Evolutionary conservation across 2,113 vertebrate genomes (phyloP), one percentile per base, ranked within the genome.

Genomic region (Sminthopsis crassicaudata): DNA sequence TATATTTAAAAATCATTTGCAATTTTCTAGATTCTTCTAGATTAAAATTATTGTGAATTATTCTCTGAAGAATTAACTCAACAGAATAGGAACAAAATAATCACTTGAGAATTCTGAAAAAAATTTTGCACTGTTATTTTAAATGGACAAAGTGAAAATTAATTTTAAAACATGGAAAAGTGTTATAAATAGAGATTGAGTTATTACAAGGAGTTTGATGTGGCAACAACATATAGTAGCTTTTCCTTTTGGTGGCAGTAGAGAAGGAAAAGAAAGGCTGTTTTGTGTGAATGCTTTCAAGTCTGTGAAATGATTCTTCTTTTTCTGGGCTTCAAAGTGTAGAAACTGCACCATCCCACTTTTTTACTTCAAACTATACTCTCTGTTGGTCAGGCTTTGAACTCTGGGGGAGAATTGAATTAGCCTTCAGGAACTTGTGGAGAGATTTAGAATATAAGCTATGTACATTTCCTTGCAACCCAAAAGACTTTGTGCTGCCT

Each of bases 321-420:
- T 98, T 98, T 97, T 98, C 91, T 30, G 46, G 50, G 97, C 97
- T 98, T 99, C 98, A 99, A 99, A 98, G 98, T 96, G 42, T 76
- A 97, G 97, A 95, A 97, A 97, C 97, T 93, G 97, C 7, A 23
- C 96, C 97, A 98, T 98, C 96, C 97, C 92, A 96, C 97, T 96
- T 98, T 98, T 97, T 95, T 96, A 97, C 98, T 98, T 98, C 98
- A 98, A 98, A 98, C 98, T 95, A 54, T 96, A 96, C 96, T 98
- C 96, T 97, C 94, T 97, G 97, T 96, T 97, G 95, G 96, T 96
- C 94, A 93, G 96, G 96, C 98, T 98, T 99, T 98, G 98, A 98
- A 98, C 97, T 96, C 89, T 89, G 93, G 97, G 97, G 98, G 96
- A 98, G 97, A 98, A 98, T 97, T 96, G 96, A 97, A 95, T 93